Base-by-base conservation (phyloP, 2,797 vertebrate species). In the Enteromius thamalakanensis region DNA sequence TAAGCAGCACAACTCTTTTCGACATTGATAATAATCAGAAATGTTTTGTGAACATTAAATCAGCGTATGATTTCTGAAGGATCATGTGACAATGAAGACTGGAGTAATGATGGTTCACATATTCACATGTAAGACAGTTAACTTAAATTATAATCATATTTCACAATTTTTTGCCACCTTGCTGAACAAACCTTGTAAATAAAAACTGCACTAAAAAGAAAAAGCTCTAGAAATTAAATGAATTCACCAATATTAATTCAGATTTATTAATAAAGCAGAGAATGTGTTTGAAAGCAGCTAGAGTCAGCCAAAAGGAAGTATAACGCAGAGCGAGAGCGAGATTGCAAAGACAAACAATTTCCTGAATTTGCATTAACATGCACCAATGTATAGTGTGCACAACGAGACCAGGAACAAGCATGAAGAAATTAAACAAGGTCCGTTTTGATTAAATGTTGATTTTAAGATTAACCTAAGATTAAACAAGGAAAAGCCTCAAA, bases 371-470 rank as follows among this genome's bases (percentile, higher is more conserved):
- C 15, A 77, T 64, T 45, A 47, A 29, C 8, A 62, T 12, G 55
- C 34, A 64, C 58, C 40, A 47, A 21, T 64, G 40, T 32, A 77
- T 21, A 2, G 12, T 7, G 1, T 21, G 58, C 15, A 47, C 23
- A 64, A 34, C 3, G 40, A 47, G 58, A 77, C 10, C 23, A 21
- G 26, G 76, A 47, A 78, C 40, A n/a, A 21, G 76, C 58, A 65
- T n/a, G n/a, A 47, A 23, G 26, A 78, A 47, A 65, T 49, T 26
- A 65, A 78, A 34, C 60, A 78, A 47, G 23, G 10, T 32, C 55
- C 9, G 15, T 32, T 64, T 29, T 47, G 23, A 77, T 77, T 58
- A 60, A 3, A 76, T 60, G 34, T 42, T 76, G 53, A 76, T 42
- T 60, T 42, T 76, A 60, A 60, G 74, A 42, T 76, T 58, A 76